A percentile compares a stretch with the other conserved stretches of the same genome.
Evolutionary conservation across 30 jellyfish, hydroid and myxozoan species (phyloP).

Genomic region (Aurelia sp.): DNA sequence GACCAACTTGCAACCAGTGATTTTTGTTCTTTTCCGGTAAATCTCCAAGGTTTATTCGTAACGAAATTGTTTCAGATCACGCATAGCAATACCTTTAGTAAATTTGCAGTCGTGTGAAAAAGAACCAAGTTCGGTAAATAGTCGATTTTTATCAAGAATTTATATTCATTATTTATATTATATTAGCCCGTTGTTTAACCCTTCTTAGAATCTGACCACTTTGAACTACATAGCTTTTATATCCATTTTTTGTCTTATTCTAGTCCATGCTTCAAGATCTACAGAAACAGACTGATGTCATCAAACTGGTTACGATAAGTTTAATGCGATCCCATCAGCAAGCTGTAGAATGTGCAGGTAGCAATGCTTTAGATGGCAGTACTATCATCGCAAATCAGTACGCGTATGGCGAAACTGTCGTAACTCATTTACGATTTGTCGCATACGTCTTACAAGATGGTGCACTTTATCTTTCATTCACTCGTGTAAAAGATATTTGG

Average conservation of each 20-base stretch:
- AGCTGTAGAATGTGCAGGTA: constrained; percentile 65
- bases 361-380: constrained; percentile 79
- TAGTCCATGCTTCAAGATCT: constrained; percentile 91
- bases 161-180: too few species aligned
- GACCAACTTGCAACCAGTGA: too few species aligned
- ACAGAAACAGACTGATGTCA: constrained; percentile 85
- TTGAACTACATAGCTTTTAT: too few species aligned
- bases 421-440: constrained; percentile 82
- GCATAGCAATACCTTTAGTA: too few species aligned
- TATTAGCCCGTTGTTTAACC: not conserved
- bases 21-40: too few species aligned
- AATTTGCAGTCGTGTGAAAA: too few species aligned
- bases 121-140: too few species aligned
- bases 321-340: constrained; percentile 71
- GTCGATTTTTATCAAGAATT: too few species aligned
- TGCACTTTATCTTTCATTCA: constrained; percentile 83
- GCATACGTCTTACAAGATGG: constrained; percentile 92
- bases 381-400: constrained; percentile 79
- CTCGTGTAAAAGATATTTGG: constrained; percentile 94
- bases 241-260: not conserved
- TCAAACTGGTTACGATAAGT: constrained; percentile 85
- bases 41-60: too few species aligned
- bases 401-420: constrained; percentile 91
- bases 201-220: too few species aligned
- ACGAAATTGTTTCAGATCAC: too few species aligned